Conservation (phyloP, 2,797 vertebrate species). For the Acanthurus leucopareius region DNA sequence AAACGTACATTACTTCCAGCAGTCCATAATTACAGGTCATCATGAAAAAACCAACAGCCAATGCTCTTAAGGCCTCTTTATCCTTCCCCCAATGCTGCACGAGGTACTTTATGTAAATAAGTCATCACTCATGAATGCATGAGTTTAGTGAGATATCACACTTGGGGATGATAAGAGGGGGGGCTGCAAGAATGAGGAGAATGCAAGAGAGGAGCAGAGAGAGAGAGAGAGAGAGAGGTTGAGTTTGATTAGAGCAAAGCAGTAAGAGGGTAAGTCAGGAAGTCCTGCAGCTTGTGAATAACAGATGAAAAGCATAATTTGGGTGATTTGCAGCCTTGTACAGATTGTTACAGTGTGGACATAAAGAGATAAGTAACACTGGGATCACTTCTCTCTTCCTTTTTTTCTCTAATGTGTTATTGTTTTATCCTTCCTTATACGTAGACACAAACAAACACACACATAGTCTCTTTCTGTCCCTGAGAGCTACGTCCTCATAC, state of each 20-base stretch:
- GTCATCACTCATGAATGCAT: constrained; percentile 58
- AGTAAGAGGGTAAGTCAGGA: constrained; percentile 64
- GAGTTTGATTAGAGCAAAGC: constrained; percentile 65
- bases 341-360: constrained; percentile 52
- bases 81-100: not conserved
- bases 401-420: too few species aligned
- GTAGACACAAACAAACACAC: not conserved
- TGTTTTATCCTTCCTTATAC: not conserved
- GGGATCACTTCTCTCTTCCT: too few species aligned
- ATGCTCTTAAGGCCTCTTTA: constrained; percentile 37
- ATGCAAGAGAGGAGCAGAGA: constrained; percentile 30
- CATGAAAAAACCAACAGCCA: constrained; percentile 37
- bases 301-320: constrained; percentile 75
- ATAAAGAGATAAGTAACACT: constrained; percentile 60
- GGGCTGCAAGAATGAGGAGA: constrained; percentile 64
- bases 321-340: constrained; percentile 39
- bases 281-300: constrained; percentile 75
- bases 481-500: constrained; percentile 14
- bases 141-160: constrained; percentile 57
- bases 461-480: not conserved
- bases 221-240: constrained; percentile 1
- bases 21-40: constrained; percentile 44
- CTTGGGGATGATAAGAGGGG: constrained; percentile 45
- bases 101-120: constrained; percentile 69
- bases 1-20: constrained; percentile 45